Conservation (phyloP, 2,797 vertebrate genomes). For the Chaunax sp. region DNA sequence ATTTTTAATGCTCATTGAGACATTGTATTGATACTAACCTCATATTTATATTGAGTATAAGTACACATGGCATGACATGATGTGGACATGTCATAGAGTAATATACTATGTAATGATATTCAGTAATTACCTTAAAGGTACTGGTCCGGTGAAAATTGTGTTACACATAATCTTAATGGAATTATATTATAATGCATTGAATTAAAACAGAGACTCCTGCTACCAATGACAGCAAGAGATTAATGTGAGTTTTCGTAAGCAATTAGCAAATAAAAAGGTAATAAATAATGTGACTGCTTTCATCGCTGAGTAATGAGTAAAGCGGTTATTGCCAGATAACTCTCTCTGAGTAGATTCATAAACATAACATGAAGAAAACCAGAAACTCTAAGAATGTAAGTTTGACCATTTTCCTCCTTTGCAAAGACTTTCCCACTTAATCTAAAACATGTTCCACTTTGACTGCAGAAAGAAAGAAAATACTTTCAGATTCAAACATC, state of each 20-base stretch:
- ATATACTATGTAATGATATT: conserved; percentile 15
- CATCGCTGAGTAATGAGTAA: conserved; percentile 4
- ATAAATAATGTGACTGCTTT: conserved; percentile 12
- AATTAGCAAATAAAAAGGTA: not conserved
- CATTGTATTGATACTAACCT: conserved; percentile 6
- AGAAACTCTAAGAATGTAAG: conserved; percentile 22
- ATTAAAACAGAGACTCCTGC: conserved; percentile 3
- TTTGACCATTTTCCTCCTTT: conserved; percentile 29
- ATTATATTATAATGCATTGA: conserved; percentile 1
- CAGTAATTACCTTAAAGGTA: conserved; percentile 5
- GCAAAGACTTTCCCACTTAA: conserved; percentile 19
- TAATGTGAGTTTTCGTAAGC: conserved; percentile 13
- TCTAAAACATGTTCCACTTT: conserved; percentile 33
- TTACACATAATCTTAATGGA: conserved; percentile 10
- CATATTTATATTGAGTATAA: conserved; percentile 1
- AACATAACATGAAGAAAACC: conserved; percentile 22
- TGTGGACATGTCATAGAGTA: conserved; percentile 7
- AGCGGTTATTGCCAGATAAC: conserved; percentile 6
- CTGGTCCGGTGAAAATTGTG: not conserved
- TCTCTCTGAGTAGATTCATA: conserved; percentile 8
- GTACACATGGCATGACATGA: conserved; percentile 11
- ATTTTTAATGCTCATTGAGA: conserved; percentile 7
- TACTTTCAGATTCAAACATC: conserved; percentile 23
- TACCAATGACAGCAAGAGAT: conserved; percentile 1
- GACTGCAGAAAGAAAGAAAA: conserved; percentile 8